Percentiles rank a stretch among this genome's conserved stretches.
These are phyloP conservation scores for Liparis tanakae DNA, from an alignment of 2,797 vertebrate species.

Conservation along the genomic window DNA sequence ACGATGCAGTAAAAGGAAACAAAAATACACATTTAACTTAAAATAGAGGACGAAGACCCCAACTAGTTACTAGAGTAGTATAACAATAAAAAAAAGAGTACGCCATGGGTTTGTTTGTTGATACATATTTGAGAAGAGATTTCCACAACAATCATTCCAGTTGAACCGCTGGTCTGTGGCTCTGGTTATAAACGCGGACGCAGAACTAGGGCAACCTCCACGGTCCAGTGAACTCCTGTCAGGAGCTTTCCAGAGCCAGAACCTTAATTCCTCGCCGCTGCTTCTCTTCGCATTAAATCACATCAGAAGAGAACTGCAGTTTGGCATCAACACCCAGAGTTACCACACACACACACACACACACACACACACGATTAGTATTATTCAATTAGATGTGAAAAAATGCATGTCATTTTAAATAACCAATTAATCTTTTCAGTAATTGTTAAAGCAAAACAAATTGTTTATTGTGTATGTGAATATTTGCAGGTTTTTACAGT, in stretches of 20 bases:
- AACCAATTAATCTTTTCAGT: not conserved
- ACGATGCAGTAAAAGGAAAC: not conserved
- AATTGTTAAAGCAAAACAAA: not conserved
- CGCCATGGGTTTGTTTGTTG: too few relatives aligned
- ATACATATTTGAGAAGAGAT: too few relatives aligned
- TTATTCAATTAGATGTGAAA: not conserved
- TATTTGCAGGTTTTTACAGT: not conserved
- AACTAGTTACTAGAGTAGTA: not conserved
- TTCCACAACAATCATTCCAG: not conserved
- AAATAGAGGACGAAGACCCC: not conserved
- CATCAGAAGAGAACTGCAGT: constrained; percentile 3
- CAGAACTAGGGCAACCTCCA: constrained; percentile 51
- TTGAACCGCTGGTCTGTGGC: not conserved
- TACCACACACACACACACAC: too few relatives aligned
- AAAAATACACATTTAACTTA: not conserved
- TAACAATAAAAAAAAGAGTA: too few relatives aligned
- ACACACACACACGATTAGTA: too few relatives aligned
- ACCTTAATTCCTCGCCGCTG: constrained; percentile 17
- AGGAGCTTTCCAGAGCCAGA: constrained; percentile 18
- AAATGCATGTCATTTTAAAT: not conserved
- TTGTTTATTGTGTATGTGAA: not conserved
- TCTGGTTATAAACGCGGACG: constrained; percentile 4
- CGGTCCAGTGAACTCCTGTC: constrained; percentile 43
- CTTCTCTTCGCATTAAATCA: constrained; percentile 25
- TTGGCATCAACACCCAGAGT: not conserved